Evolutionary conservation across 1,140 invertebrate genomes (phyloP).

Genomic region (Sycophila sp.): DNA sequence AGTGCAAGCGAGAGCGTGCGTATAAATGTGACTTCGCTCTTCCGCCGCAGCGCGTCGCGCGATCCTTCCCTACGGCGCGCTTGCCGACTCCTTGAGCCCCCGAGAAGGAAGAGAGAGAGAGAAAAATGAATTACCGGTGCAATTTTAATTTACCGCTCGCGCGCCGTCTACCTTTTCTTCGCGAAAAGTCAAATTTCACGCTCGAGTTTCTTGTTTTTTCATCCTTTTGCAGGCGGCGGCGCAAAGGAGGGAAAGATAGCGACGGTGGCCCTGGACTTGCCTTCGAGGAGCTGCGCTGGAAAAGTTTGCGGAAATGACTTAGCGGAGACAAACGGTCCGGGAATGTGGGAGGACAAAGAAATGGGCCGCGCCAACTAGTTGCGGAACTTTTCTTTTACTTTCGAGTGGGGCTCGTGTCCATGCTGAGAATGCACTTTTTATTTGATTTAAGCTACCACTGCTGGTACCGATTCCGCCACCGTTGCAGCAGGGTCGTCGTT

Average conservation of each 20-base stretch:
- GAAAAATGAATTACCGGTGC: constrained; percentile 39
- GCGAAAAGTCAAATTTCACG: constrained; percentile 9
- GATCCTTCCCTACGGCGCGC: too few relatives aligned
- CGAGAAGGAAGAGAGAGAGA: too few relatives aligned
- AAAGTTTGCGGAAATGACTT: constrained; percentile 25
- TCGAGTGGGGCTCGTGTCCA: not conserved
- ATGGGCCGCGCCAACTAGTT: not conserved
- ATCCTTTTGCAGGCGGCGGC: not conserved
- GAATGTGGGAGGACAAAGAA: constrained; percentile 25
- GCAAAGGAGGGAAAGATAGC: not conserved
- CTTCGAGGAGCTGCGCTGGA: not conserved
- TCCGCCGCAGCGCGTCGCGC: not conserved
- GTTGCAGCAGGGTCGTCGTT: not conserved
- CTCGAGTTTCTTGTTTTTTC: too few relatives aligned
- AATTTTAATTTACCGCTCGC: constrained; percentile 44
- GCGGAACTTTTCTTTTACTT: not conserved
- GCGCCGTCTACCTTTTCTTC: not conserved
- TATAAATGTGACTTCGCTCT: constrained; percentile 45
- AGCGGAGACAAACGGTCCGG: constrained; percentile 6
- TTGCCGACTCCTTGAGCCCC: too few relatives aligned
- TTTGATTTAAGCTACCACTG: constrained; percentile 20
- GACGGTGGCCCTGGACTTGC: not conserved
- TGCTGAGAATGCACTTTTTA: constrained; percentile 29
- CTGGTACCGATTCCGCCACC: too few relatives aligned
- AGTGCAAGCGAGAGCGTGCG: constrained; percentile 23